Base-by-base conservation (phyloP, 1,140 invertebrate genomes). In the Brachystomella parvula region DNA sequence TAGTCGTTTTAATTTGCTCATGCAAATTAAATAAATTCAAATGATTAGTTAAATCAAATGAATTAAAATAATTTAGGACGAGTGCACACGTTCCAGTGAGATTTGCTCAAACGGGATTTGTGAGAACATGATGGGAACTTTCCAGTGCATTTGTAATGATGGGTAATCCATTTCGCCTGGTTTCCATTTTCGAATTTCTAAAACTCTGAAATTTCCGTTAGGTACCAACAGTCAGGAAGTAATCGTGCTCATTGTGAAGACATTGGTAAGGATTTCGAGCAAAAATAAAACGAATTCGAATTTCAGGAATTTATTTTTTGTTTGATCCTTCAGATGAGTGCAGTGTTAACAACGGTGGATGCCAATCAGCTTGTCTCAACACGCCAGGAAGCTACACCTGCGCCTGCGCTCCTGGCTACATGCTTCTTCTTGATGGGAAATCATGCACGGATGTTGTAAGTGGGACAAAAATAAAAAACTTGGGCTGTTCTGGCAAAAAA, bases 111-210 rank as follows among this genome's bases (percentile, higher is more conserved):
- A 91, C 77, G 88, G 88, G 2, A 85, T 89, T 2, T 92, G 90
- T 76, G 87, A 91, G 75, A 94, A 95, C 73, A 86, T 86, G 77
- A 87, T 89, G 82, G 90, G 90, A 12, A 89, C 89, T 1, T 94
- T 90, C 77, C 87, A 89, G 28, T 68, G 70, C 30, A 59, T 67
- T 47, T 95, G 92, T 75, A 87, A 89, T 74, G 85, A 87, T 61
- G 89, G n/a, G n/a, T n/a, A n/a, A n/a, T n/a, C n/a, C n/a, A n/a
- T n/a, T n/a, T n/a, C n/a, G n/a, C n/a, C n/a, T n/a, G n/a, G n/a
- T n/a, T n/a, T n/a, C n/a, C n/a, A n/a, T n/a, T n/a, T n/a, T n/a
- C n/a, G n/a, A n/a, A n/a, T n/a, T n/a, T n/a, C n/a, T n/a, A n/a
- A n/a, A n/a, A n/a, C n/a, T n/a, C n/a, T n/a, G n/a, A n/a, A n/a